These are phyloP conservation scores for Marcusenius ussheri DNA, from an alignment of 2,113 vertebrate genomes.

Conservation along the genomic window DNA sequence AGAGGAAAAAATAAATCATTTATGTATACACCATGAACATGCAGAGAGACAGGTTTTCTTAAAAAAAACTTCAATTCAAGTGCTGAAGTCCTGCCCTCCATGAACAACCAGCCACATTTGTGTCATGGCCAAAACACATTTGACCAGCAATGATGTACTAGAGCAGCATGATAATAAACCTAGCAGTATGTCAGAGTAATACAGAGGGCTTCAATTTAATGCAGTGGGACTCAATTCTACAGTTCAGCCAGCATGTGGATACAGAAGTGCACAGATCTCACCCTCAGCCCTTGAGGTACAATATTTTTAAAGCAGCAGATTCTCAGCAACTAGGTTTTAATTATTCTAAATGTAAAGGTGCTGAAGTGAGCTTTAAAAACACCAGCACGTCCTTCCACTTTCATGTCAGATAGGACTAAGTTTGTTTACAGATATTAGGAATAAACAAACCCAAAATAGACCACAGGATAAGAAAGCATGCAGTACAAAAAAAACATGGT, in stretches of 20 bases:
- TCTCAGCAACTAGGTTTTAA: not conserved
- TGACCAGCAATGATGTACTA: not conserved
- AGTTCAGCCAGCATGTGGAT: not conserved
- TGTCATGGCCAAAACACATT: not conserved
- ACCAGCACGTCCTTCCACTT: not conserved
- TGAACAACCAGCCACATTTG: not conserved
- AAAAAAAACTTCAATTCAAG: not conserved
- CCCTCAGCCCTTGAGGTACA: not conserved
- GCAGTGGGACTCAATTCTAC: not conserved
- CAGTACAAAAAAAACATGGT: not conserved
- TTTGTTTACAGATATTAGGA: not conserved
- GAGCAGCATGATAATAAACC: not conserved
- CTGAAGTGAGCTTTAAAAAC: not conserved
- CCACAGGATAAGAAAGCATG: not conserved
- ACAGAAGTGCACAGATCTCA: not conserved
- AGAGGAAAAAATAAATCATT: conserved; percentile 39
- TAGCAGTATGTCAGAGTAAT: not conserved
- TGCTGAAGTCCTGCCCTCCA: not conserved
- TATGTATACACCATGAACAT: not conserved
- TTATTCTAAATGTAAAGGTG: not conserved
- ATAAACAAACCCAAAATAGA: not conserved
- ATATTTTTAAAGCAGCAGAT: not conserved
- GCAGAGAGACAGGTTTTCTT: not conserved
- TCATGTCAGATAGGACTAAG: not conserved
- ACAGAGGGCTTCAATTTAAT: not conserved